Base-by-base conservation (phyloP, 2,113 vertebrate species). In the Ciconia stormi region DNA sequence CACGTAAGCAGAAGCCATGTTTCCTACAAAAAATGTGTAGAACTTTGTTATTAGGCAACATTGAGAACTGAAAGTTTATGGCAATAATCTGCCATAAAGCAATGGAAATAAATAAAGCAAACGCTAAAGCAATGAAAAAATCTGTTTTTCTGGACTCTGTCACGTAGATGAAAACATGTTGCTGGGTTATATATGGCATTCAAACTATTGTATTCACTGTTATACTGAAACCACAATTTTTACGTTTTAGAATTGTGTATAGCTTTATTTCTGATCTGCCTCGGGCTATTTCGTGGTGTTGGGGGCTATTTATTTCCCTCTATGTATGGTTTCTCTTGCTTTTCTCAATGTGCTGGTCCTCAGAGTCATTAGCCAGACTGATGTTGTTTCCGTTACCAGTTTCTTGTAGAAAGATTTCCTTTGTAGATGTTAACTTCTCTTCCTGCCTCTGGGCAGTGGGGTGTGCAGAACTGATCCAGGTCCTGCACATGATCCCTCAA, bases 141-240 rank as follows among this genome's bases (percentile, higher is more conserved):
- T 12, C 25, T 22, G 12, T 0, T 38, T 42, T 77, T 11, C 53
- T 13, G 38, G 40, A 15, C 29, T 34, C 46, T 23, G 12, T 6
- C 36, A 21, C 8, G 4, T 1, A 32, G 36, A 34, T 0, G 2
- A 36, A 50, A 56, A 5, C 9, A 2, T 1, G 19, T 46, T 38
- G 13, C 32, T 44, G 77, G 49, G 30, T 42, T 74, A 11, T 42
- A 7, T 27, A 29, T 15, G 26, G 10, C 23, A 3, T 27, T 36
- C 30, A 42, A 52, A 69, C 15, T n/a, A 2, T 4, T 17, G 21
- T 76, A 21, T 13, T 38, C 34, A 4, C 58, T n/a, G 12, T 42
- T 55, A 4, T 1, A 40, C 16, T 27, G 40, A 58, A 88, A 21
- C 6, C 17, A 5, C 44, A 13, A 16, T 44, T 58, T 77, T 36